Evolutionary conservation across 2,113 vertebrate genomes (phyloP).

Genomic region (Brachypteracias leptosomus): DNA sequence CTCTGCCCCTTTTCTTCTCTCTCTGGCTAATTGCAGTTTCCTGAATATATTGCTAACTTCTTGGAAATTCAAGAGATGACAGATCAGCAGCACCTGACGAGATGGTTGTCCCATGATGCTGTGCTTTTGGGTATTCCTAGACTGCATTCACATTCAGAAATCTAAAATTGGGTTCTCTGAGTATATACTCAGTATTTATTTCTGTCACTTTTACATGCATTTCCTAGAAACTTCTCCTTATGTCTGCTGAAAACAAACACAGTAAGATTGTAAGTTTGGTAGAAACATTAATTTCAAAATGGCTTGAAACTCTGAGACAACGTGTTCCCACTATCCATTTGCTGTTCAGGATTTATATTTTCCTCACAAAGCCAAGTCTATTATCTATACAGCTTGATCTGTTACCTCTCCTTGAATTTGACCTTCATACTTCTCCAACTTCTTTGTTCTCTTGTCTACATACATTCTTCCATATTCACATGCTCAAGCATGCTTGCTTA

Average conservation of each 20-base stretch:
- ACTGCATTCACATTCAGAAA: neutral
- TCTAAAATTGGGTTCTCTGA: neutral
- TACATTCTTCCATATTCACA: accelerated
- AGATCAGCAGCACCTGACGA: neutral
- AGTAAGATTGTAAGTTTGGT: neutral
- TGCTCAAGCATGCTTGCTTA: neutral
- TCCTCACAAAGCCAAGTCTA: neutral
- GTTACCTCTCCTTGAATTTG: neutral
- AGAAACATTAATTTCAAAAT: neutral
- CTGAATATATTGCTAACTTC: neutral
- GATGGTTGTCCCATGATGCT: neutral
- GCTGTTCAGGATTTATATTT: neutral
- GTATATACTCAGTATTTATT: neutral
- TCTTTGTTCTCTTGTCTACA: neutral
- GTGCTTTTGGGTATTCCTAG: neutral
- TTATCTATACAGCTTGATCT: neutral
- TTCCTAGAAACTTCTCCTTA: neutral
- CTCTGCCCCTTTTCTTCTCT: neutral
- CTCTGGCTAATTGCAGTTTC: neutral
- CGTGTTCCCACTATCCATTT: neutral
- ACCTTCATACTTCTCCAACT: neutral
- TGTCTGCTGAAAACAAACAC: neutral
- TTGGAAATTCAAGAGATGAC: neutral
- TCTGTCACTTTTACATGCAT: neutral
- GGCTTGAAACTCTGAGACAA: neutral